Evolutionary conservation across 2,113 vertebrate species (phyloP).

Genomic region (Lepisosteus oculatus): DNA sequence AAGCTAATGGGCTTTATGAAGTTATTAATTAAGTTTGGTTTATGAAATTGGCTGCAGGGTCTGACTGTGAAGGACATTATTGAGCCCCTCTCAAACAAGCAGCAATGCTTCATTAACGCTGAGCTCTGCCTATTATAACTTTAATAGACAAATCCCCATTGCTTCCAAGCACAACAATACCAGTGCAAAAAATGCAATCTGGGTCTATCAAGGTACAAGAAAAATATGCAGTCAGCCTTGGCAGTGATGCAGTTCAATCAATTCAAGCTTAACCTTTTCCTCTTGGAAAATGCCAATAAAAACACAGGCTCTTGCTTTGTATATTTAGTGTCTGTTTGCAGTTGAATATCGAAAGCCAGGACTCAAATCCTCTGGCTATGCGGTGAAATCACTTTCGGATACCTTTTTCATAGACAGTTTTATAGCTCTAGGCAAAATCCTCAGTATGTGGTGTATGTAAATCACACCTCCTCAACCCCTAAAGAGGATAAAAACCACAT

Average conservation of each 20-base stretch:
- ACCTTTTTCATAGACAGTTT: no score
- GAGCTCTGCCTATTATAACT: slow-evolving; percentile 20
- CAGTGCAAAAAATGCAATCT: background rate
- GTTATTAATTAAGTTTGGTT: slow-evolving; percentile 49
- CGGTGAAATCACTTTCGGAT: no score
- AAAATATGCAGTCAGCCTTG: background rate
- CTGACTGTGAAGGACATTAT: slow-evolving; percentile 41
- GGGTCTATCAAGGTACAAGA: background rate
- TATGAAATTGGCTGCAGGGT: slow-evolving; percentile 45
- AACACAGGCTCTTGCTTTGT: no score
- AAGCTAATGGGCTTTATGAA: slow-evolving; percentile 49
- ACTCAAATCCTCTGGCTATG: no score
- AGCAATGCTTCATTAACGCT: slow-evolving; percentile 41
- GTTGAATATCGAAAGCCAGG: no score
- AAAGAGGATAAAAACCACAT: no score
- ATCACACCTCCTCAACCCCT: no score
- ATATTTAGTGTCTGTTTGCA: no score
- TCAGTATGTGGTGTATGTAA: no score
- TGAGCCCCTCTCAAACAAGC: slow-evolving; percentile 29
- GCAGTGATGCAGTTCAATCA: background rate
- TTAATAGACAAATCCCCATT: slow-evolving; percentile 32
- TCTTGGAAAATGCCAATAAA: background rate
- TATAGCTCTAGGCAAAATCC: no score
- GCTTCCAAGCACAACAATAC: slow-evolving; percentile 25
- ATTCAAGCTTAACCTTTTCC: background rate